Conservation (phyloP, 1,140 invertebrate genomes). For the Ips nitidus region DNA sequence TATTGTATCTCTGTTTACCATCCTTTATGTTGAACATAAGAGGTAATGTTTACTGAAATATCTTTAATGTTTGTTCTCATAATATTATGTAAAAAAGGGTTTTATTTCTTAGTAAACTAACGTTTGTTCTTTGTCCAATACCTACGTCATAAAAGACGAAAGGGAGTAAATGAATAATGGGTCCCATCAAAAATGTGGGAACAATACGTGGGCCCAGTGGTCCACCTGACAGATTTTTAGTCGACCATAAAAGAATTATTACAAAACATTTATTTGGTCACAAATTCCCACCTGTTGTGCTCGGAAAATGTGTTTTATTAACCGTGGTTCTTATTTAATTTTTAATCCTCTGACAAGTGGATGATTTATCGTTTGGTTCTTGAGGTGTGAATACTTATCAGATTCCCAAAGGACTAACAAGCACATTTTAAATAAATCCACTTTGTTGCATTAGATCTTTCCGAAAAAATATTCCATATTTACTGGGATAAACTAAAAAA, state of each 20-base stretch:
- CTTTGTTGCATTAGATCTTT: too few relatives aligned
- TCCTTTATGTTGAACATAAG: too few relatives aligned
- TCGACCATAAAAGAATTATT: constrained; percentile 29
- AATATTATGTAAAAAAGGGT: too few relatives aligned
- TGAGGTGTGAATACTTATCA: constrained; percentile 17
- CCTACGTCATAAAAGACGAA: constrained; percentile 9
- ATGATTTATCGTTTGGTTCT: constrained; percentile 28
- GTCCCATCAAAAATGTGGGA: constrained; percentile 16
- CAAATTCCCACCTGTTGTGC: constrained; percentile 39
- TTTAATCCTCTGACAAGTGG: constrained; percentile 24
- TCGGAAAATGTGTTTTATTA: constrained; percentile 32
- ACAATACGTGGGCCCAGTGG: constrained; percentile 15
- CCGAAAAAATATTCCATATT: too few relatives aligned
- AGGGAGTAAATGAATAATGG: constrained; percentile 17
- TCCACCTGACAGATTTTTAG: constrained; percentile 9
- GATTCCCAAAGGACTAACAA: background rate
- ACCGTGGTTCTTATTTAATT: constrained; percentile 29
- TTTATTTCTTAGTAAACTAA: too few relatives aligned
- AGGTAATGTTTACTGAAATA: too few relatives aligned
- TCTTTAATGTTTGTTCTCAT: too few relatives aligned
- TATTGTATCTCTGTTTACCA: too few relatives aligned
- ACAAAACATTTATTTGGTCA: constrained; percentile 34
- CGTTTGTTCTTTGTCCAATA: too few relatives aligned
- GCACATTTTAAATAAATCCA: too few relatives aligned
- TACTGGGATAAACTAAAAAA: too few relatives aligned